Conservation (phyloP, 1,140 invertebrate genomes). For the Aphelenchoides fujianensis region DNA sequence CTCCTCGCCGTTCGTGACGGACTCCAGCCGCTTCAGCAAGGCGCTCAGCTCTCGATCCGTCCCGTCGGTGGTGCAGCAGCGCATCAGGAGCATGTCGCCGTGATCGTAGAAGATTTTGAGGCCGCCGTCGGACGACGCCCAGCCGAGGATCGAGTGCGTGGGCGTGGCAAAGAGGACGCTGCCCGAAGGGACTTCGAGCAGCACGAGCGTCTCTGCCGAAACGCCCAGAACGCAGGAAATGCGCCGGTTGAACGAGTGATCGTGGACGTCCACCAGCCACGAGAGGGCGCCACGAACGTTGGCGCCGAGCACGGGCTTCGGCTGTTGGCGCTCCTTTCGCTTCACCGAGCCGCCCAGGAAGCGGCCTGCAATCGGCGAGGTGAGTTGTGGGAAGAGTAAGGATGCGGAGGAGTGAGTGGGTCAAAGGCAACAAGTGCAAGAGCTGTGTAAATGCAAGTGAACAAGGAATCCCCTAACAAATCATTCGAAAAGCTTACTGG, state of each 20-base stretch:
- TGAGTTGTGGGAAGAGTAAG: no score
- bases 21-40: conserved; percentile 47
- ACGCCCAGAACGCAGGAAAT: conserved; percentile 81
- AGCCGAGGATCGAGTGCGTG: conserved; percentile 78
- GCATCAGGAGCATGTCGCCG: conserved; percentile 56
- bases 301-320: conserved; percentile 71
- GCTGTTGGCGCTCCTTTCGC: conserved; percentile 72
- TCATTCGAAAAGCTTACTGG: conserved; percentile 40
- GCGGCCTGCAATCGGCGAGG: conserved; percentile 43
- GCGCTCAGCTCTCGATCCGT: conserved; percentile 49
- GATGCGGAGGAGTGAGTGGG: no score
- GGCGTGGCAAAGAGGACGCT: conserved; percentile 83
- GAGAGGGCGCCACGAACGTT: conserved; percentile 72
- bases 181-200: conserved; percentile 76
- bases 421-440: no score
- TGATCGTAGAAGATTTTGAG: conserved; percentile 61
- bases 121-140: conserved; percentile 66
- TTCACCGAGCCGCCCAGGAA: conserved; percentile 63
- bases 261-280: conserved; percentile 74
- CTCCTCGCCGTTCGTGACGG: conserved; percentile 60
- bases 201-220: conserved; percentile 78
- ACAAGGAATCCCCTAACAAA: no score
- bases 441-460: no score
- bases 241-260: conserved; percentile 69
- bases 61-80: conserved; percentile 50